Conservation (phyloP, 2,113 vertebrate genomes). For the Rousettus leschenaultii region DNA sequence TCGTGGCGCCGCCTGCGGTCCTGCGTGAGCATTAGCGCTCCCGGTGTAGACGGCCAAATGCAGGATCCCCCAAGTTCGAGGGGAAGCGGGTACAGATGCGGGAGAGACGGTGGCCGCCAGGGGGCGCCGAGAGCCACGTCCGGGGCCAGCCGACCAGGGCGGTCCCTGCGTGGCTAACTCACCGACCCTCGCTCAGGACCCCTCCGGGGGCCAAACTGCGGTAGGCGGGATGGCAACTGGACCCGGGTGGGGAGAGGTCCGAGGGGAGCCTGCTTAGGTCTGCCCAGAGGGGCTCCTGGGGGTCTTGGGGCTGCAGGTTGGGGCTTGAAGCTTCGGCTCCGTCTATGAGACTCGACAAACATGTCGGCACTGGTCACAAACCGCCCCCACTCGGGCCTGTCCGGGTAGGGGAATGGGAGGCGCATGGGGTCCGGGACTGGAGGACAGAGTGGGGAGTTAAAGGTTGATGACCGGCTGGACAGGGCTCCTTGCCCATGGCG, state of each 20-base stretch:
- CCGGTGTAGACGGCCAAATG: accelerated
- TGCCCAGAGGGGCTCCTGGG: neutral
- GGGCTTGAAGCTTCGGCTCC: neutral
- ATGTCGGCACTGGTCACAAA: no score
- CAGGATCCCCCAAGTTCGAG: neutral
- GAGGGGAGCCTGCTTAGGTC: neutral
- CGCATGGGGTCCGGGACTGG: neutral
- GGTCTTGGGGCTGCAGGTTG: neutral
- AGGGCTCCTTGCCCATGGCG: neutral
- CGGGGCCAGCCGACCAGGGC: accelerated
- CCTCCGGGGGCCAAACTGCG: neutral
- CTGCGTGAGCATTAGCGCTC: neutral
- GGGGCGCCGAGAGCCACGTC: neutral
- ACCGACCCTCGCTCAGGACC: accelerated
- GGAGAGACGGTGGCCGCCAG: neutral
- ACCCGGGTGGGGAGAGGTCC: neutral
- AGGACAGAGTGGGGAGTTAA: neutral
- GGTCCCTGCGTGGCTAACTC: accelerated
- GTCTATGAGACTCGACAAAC: neutral
- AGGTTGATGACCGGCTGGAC: neutral
- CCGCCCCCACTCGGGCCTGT: neutral
- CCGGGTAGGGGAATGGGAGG: no score
- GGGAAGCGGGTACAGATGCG: no score
- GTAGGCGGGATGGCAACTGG: neutral
- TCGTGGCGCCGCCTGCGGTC: neutral